Conservation (phyloP, 2,888 invertebrate species). For the Noctua janthe region DNA sequence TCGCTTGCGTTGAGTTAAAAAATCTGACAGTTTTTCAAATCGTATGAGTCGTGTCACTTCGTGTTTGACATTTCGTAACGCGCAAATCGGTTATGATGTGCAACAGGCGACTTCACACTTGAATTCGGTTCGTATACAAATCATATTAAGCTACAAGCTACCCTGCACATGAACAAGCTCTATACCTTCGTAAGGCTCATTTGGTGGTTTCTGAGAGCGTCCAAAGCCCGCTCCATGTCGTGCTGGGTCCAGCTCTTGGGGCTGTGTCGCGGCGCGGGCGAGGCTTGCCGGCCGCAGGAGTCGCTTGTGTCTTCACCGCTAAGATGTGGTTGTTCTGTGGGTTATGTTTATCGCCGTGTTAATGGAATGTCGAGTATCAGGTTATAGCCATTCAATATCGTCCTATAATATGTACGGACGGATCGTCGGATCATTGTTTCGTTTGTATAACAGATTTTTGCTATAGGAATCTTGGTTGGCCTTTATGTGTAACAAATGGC, state of each 20-base stretch:
- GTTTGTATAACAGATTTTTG: neutral
- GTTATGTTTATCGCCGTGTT: neutral
- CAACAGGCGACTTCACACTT: neutral
- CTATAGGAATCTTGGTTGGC: neutral
- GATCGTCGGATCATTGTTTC: neutral
- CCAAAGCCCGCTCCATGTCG: slow-evolving; percentile 97
- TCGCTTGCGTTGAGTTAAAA: neutral
- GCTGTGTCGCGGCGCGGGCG: slow-evolving; percentile 83
- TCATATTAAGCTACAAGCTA: too few species aligned
- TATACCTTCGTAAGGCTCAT: slow-evolving; percentile 96
- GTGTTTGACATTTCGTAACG: neutral
- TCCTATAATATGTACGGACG: neutral
- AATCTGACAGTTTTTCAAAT: neutral
- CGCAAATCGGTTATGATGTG: neutral
- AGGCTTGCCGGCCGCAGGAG: slow-evolving; percentile 75
- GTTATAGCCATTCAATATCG: neutral
- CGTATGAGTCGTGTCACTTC: neutral
- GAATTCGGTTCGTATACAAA: neutral
- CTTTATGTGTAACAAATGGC: neutral
- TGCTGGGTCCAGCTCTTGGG: slow-evolving; percentile 97
- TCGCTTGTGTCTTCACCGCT: slow-evolving; percentile 87
- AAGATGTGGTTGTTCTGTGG: slow-evolving; percentile 78
- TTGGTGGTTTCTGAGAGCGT: slow-evolving; percentile 95
- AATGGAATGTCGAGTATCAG: neutral
- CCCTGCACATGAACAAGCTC: neutral